These are phyloP conservation scores for Psilopsiagon aurifrons DNA, from an alignment of 2,113 vertebrate genomes.

Conservation along the genomic window DNA sequence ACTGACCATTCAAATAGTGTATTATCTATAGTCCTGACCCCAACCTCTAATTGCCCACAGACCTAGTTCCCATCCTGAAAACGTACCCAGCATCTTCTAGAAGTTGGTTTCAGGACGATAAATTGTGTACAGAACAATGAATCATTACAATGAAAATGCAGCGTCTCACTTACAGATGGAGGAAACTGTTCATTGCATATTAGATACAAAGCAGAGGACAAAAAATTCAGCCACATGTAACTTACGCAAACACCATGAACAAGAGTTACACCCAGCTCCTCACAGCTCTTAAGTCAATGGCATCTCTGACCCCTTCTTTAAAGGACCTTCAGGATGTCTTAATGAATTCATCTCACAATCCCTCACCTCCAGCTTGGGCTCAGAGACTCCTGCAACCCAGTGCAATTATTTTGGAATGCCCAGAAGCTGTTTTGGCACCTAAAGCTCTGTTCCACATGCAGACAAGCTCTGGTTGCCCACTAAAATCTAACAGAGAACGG, in stretches of 20 bases:
- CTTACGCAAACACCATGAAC: neutral
- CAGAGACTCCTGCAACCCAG: neutral
- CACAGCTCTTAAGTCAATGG: neutral
- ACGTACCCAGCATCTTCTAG: neutral
- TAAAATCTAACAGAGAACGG: neutral
- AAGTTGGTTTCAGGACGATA: neutral
- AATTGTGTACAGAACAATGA: neutral
- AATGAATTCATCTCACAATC: neutral
- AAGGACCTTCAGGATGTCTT: neutral
- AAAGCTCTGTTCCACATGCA: neutral
- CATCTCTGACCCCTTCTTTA: neutral
- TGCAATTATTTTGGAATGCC: neutral
- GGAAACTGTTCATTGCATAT: neutral
- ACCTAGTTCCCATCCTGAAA: neutral
- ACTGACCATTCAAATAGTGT: neutral
- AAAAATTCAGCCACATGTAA: neutral
- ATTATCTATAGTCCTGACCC: neutral
- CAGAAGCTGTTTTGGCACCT: neutral
- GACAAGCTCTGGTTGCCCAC: neutral
- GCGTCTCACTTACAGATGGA: neutral
- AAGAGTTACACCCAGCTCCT: neutral
- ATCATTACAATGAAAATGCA: neutral
- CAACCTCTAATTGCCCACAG: neutral
- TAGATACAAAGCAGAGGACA: neutral
- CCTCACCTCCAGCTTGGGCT: neutral